These are phyloP conservation scores for Leontopithecus rosalia DNA, from an alignment of 2,797 vertebrate species.

Conservation along the genomic window DNA sequence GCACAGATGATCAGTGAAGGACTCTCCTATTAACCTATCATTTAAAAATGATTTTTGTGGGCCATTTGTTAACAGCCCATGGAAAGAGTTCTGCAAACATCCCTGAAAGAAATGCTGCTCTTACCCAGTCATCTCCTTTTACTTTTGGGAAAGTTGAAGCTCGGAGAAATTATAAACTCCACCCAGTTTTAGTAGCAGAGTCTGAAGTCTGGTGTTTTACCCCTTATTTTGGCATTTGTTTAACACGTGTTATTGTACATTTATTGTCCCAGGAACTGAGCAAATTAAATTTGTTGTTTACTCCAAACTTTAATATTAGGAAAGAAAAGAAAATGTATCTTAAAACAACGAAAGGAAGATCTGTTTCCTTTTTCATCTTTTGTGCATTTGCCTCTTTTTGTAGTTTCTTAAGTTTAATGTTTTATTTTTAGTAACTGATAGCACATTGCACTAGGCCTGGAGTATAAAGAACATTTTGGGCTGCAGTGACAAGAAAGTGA, in stretches of 20 bases:
- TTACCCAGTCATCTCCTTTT: neutral
- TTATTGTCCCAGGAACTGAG: neutral
- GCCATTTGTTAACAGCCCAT: neutral
- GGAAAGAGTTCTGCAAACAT: neutral
- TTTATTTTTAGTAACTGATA: neutral
- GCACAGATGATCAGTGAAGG: neutral
- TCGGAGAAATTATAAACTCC: neutral
- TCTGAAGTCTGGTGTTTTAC: neutral
- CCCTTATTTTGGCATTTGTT: neutral
- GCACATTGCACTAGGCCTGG: neutral
- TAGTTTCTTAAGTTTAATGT: neutral
- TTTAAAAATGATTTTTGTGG: neutral
- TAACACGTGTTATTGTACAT: neutral
- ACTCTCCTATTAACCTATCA: neutral
- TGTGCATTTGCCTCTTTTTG: neutral
- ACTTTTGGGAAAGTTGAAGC: neutral
- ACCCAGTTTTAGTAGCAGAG: neutral
- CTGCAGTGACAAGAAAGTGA: neutral
- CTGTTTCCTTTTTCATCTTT: neutral
- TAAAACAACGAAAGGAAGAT: neutral
- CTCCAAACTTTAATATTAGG: slow-evolving; percentile 28
- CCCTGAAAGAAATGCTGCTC: neutral
- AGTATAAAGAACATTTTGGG: neutral
- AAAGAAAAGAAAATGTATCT: neutral
- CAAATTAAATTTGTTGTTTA: neutral